Base-by-base conservation (phyloP, 2,113 vertebrate genomes). In the Porphyrio hochstetteri region DNA sequence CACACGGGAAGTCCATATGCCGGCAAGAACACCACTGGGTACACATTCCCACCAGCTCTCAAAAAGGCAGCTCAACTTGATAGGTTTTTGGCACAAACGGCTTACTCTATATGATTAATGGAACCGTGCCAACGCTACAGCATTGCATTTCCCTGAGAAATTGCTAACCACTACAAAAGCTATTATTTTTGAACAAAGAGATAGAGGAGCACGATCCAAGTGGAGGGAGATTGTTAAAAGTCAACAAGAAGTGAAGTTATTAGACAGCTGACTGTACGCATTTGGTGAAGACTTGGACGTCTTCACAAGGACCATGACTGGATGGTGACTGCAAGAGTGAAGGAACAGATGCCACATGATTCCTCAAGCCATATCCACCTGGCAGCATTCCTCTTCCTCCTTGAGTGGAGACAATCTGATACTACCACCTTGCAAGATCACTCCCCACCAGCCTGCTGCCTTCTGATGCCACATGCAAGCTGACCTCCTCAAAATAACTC, bases 31-130 rank as follows among this genome's bases (percentile, higher is more conserved):
- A 96, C 95, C 91, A 93, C 95, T 92, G 88, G 94, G 93, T 90
- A 95, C 95, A 95, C 83, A 84, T 96, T 97, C 90, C 95, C 93
- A 96, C 92, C 83, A 97, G 88, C 82, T 92, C 90, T 96, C 92
- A 93, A 96, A 96, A 88, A 96, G 94, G 95, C 95, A 94, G 92
- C 93, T 96, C 90, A 85, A 89, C 80, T 96, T 95, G 96, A 96
- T 97, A 96, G 95, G 82, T 97, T 97, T 95, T 95, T 96, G 96
- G 96, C 96, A 96, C 92, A 64, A 88, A 71, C 9, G 4, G 86
- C 94, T 94, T 76, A 82, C 96, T 94, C 90, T 94, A 92, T 95
- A 97, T 91, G 96, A 94, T 97, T 94, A 92, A 97, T 96, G 93
- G 96, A 96, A 92, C 25, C 0, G 2, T 29, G 95, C 96, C 96